Percentiles rank a stretch among this genome's conserved stretches.
Conservation (phyloP, 2,797 vertebrate species). For the Rousettus madagascariensis region DNA sequence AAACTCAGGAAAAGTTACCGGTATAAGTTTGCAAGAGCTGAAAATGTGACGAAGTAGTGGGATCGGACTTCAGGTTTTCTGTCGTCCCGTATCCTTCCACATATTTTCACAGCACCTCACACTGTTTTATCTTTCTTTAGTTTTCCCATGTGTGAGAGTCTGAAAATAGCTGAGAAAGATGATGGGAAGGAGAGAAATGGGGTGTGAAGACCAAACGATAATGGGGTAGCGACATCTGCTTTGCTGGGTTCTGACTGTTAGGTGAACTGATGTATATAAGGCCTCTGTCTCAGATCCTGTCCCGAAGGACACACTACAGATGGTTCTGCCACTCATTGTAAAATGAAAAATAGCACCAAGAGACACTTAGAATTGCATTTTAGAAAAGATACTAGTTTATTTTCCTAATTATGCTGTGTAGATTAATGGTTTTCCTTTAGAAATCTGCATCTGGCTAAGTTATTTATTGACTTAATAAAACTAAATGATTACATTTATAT, state of each 20-base stretch:
- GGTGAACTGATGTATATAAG: background rate
- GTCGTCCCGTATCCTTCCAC: background rate
- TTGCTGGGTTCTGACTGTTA: background rate
- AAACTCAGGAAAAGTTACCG: background rate
- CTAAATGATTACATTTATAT: background rate
- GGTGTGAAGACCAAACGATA: background rate
- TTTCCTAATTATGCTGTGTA: background rate
- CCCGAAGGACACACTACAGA: rapidly evolving
- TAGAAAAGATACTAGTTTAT: background rate
- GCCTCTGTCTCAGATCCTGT: background rate
- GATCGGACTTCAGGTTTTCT: background rate
- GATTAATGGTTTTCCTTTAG: background rate
- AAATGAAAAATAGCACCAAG: background rate
- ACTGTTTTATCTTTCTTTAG: background rate
- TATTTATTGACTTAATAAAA: background rate
- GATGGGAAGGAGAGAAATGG: background rate
- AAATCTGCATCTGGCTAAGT: background rate
- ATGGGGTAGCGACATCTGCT: background rate
- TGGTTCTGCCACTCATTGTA: background rate
- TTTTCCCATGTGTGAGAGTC: background rate
- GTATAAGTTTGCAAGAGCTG: background rate
- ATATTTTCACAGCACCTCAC: background rate
- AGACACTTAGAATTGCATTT: background rate
- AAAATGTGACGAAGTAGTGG: background rate
- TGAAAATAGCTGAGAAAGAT: background rate